These are phyloP conservation scores for Cygnus buccinator DNA, from an alignment of 2,113 vertebrate genomes.

Conservation along the genomic window DNA sequence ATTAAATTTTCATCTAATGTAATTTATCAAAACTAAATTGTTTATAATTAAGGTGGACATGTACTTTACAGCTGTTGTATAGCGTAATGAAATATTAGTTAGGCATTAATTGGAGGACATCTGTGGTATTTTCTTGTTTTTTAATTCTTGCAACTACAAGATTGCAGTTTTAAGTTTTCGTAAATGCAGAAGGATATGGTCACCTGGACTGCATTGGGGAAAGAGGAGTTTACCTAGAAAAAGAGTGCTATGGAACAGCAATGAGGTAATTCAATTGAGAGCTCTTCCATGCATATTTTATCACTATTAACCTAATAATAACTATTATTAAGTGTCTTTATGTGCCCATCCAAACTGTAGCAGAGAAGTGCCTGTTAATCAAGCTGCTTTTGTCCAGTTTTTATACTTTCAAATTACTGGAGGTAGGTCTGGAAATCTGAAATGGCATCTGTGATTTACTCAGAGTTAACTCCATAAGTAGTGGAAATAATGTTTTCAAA, in stretches of 20 bases:
- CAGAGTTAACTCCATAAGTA: not conserved
- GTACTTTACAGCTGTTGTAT: conserved; percentile 24
- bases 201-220: not conserved
- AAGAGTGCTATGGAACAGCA: not conserved
- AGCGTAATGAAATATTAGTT: not conserved
- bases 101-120: not conserved
- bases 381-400: not conserved
- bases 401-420: not conserved
- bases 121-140: not conserved
- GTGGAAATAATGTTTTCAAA: not conserved
- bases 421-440: not conserved
- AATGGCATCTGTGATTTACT: not conserved
- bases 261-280: not conserved
- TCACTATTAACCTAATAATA: not conserved
- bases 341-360: not conserved
- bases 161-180: not conserved
- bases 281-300: not conserved
- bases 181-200: not conserved
- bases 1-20: conserved; percentile 48
- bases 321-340: not conserved
- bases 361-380: not conserved
- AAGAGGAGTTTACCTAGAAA: not conserved
- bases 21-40: conserved; percentile 40
- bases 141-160: not conserved
- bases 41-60: conserved; percentile 54